Conservation (phyloP, 2,888 invertebrate genomes). For the Drosophila demipolita region DNA sequence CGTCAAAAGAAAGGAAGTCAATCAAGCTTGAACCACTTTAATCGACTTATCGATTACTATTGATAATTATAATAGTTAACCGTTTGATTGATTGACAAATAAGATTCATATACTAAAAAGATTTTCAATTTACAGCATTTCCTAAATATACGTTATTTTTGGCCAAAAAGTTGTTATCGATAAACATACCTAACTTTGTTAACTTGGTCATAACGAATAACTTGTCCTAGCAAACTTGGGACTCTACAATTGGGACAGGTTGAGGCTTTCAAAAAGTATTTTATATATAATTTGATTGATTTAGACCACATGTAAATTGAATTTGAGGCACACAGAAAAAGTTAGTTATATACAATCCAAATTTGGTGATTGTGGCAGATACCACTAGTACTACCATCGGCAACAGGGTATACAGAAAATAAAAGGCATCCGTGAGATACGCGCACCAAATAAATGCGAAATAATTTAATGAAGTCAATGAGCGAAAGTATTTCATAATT, state of each 20-base stretch:
- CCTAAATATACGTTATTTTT: no score
- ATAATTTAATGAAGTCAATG: conserved; percentile 67
- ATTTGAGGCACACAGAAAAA: no score
- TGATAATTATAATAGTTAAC: neutral
- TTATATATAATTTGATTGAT: neutral
- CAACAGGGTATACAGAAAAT: neutral
- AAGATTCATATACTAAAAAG: neutral
- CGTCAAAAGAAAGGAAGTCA: neutral
- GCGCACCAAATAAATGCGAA: conserved; percentile 43
- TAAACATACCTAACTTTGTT: neutral
- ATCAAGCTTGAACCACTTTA: no score
- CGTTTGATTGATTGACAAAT: neutral
- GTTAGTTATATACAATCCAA: neutral
- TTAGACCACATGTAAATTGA: no score
- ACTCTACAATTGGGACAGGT: no score
- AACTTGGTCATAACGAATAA: neutral
- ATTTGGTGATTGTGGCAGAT: no score
- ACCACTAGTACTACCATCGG: neutral
- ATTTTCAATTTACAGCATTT: neutral
- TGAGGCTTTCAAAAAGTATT: neutral
- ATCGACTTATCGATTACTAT: neutral
- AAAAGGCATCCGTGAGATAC: conserved; percentile 24
- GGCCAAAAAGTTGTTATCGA: no score
- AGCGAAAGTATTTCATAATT: conserved; percentile 76
- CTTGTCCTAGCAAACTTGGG: neutral